A percentile compares a stretch with the other conserved stretches of the same genome.
Evolutionary conservation across 2,888 invertebrate species (phyloP).

Genomic region (Folsomia candida): DNA sequence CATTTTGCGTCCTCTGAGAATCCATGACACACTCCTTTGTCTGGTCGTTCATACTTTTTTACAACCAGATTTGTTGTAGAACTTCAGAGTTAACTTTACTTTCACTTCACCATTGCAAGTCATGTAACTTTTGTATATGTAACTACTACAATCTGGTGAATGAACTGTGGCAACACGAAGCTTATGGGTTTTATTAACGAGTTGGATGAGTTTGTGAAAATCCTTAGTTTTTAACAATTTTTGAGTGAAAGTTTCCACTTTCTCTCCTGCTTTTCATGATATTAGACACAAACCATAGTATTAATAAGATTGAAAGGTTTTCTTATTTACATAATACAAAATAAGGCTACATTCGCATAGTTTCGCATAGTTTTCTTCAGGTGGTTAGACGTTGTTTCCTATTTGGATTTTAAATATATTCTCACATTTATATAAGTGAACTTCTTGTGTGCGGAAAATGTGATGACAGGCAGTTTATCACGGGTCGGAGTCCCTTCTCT

Average conservation of each 20-base stretch:
- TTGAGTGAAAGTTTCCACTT: no score
- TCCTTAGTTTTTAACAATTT: no score
- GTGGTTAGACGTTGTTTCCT: not conserved
- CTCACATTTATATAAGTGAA: not conserved
- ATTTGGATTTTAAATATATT: not conserved
- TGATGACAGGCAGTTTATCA: constrained; percentile 51
- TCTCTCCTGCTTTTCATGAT: no score
- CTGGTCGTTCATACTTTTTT: not conserved
- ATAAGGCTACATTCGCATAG: no score
- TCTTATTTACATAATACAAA: no score
- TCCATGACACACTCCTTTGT: not conserved
- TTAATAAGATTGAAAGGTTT: no score
- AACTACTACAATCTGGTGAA: no score
- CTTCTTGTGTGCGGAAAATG: constrained; percentile 24
- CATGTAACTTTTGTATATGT: no score
- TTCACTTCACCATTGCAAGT: not conserved
- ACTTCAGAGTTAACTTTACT: not conserved
- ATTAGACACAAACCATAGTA: no score
- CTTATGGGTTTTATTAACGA: no score
- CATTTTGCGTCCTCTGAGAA: not conserved
- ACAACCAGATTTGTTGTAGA: not conserved
- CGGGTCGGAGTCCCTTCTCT: constrained; percentile 36
- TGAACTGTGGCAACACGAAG: no score
- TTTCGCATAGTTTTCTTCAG: constrained; percentile 2
- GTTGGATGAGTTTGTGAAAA: no score